These are phyloP conservation scores for Lordiphosa fenestrarum DNA, from an alignment of 2,888 invertebrate genomes.

Conservation along the genomic window DNA sequence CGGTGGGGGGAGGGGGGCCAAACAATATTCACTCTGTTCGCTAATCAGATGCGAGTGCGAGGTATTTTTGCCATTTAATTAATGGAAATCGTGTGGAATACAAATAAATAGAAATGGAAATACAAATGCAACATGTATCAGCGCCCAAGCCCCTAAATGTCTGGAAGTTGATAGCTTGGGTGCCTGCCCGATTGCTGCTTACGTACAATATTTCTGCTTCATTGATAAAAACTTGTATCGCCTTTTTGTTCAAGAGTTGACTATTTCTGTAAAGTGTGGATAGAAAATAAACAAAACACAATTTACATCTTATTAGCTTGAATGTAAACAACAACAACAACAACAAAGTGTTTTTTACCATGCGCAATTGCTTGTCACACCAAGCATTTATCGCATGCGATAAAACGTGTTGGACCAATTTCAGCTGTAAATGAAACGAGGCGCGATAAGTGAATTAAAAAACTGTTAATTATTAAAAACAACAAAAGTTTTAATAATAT, in stretches of 20 bases:
- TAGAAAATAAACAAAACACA: slow-evolving; percentile 41
- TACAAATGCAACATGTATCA: slow-evolving; percentile 4
- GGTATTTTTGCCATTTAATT: slow-evolving; percentile 53
- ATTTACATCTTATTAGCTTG: slow-evolving; percentile 24
- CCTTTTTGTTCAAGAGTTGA: slow-evolving; percentile 29
- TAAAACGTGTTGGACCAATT: not conserved
- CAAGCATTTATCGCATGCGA: slow-evolving; percentile 24
- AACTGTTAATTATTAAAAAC: too few relatives aligned
- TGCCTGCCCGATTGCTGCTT: not conserved
- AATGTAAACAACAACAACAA: slow-evolving; percentile 5
- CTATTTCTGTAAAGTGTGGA: slow-evolving; percentile 31
- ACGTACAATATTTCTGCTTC: slow-evolving; percentile 16
- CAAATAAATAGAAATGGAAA: slow-evolving; percentile 48
- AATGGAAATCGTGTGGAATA: slow-evolving; percentile 59
- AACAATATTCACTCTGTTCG: not conserved
- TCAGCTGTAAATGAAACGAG: slow-evolving; percentile 1
- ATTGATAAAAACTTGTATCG: slow-evolving; percentile 48
- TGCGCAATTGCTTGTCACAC: not conserved
- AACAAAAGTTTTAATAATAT: too few relatives aligned
- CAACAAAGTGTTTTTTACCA: slow-evolving; percentile 7
- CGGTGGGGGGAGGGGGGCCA: slow-evolving; percentile 1
- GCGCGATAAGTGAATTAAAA: too few relatives aligned
- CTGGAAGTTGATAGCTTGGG: not conserved
- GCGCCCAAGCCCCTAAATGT: slow-evolving; percentile 3
- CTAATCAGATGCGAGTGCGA: slow-evolving; percentile 44